Evolutionary conservation across 2,888 invertebrate genomes (phyloP).

Genomic region (Pristionchus mayeri): DNA sequence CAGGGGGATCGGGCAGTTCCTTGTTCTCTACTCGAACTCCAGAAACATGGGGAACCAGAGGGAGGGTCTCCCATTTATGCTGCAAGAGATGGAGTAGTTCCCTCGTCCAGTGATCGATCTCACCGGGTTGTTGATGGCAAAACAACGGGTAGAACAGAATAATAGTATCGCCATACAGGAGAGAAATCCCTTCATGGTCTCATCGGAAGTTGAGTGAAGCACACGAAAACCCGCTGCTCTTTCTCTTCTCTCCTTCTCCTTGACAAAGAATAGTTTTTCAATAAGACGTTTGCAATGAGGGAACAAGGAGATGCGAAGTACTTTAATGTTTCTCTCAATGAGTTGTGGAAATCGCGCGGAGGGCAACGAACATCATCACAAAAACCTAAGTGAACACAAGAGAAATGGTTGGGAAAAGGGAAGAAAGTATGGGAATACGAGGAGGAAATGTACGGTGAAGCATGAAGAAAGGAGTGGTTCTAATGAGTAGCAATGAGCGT

Average conservation of each 20-base stretch:
- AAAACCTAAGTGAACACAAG: neutral
- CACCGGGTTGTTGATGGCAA: neutral
- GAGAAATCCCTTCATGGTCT: neutral
- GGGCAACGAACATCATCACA: neutral
- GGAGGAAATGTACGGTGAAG: neutral
- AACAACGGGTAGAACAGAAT: too few relatives aligned
- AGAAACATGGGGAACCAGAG: constrained; percentile 60
- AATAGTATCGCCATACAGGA: neutral
- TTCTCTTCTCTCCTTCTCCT: too few relatives aligned
- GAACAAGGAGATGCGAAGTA: too few relatives aligned
- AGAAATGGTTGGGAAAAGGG: neutral
- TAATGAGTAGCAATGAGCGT: too few relatives aligned
- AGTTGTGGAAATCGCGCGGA: neutral
- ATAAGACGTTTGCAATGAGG: too few relatives aligned
- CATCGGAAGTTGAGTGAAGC: neutral
- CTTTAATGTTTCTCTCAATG: neutral
- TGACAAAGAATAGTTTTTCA: too few relatives aligned
- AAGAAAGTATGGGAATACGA: neutral
- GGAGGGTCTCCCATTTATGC: constrained; percentile 40
- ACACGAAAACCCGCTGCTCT: too few relatives aligned
- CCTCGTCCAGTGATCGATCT: neutral
- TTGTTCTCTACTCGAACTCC: constrained; percentile 65
- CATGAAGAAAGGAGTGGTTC: neutral
- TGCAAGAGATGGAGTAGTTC: neutral
- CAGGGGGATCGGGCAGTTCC: constrained; percentile 53